Evolutionary conservation across 2,797 vertebrate genomes (phyloP), one percentile per base, ranked within the genome.

Genomic region (Netta rufina): DNA sequence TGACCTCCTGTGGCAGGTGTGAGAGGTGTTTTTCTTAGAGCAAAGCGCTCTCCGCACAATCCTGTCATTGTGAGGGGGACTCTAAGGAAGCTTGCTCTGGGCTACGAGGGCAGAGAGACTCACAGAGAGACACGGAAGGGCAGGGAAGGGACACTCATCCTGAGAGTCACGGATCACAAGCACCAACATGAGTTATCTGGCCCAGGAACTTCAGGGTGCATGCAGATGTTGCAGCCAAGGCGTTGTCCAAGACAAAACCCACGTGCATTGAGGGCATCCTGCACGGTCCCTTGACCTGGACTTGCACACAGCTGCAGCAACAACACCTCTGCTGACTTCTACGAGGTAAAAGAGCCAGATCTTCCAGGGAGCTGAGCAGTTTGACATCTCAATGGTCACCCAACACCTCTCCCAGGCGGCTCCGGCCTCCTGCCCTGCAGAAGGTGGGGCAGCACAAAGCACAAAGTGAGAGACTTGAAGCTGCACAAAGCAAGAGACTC

Each of bases 221-320:
- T 9, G 11, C 28, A 67, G 82, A 13, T 10, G 8, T 1, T 66
- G 47, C 0, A 1, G 32, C 21, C 22, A 14, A 45, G 25, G 25
- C 25, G 33, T 30, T 51, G 32, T 14, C 16, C 9, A 21, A 75
- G 86, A 70, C 45, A n/a, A 71, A 89, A 75, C 24, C 11, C 30
- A 5, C 0, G 1, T 2, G 27, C 77, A 19, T 14, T 2, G 2
- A 86, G 39, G 1, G 12, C 51, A 33, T 53, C 36, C 9, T n/a
- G 11, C 45, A 16, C 0, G 0, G 21, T 39, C 9, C 16, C 47
- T 66, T 43, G 24, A 51, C 3, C 13, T 13, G 39, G 6, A 7
- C 24, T 51, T 32, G 18, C 58, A 61, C 2, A 11, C 66, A 78
- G 47, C 27, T 30, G 33, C 60, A 22, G 64, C 57, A 60, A 15